A percentile compares a stretch with the other conserved stretches of the same genome.
Conservation (phyloP, 1,140 invertebrate species). For the Zaprionus taronus region DNA sequence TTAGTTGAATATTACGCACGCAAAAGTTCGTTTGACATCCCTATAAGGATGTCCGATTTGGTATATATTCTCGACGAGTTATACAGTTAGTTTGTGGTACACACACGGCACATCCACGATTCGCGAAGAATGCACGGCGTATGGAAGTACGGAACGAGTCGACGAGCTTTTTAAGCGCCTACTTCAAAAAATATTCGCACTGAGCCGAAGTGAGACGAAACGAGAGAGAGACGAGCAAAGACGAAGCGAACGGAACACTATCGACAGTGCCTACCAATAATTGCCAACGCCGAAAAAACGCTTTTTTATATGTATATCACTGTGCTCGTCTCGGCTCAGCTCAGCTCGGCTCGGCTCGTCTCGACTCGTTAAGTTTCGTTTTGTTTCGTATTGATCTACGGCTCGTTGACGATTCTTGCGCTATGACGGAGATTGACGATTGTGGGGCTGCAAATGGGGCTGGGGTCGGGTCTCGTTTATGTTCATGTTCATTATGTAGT, state of each 20-base stretch:
- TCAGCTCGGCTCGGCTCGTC: not conserved
- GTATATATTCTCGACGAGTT: not conserved
- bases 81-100: conserved; percentile 9
- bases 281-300: conserved; percentile 56
- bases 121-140: conserved; percentile 78
- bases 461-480: conserved; percentile 29
- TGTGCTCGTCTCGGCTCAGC: conserved; percentile 1
- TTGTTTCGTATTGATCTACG: conserved; percentile 15
- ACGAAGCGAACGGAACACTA: not conserved
- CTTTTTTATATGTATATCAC: conserved; percentile 1
- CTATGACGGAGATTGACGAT: conserved; percentile 30
- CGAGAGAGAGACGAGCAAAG: conserved; percentile 1
- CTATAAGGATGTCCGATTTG: conserved; percentile 50
- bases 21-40: conserved; percentile 59
- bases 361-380: not conserved
- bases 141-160: conserved; percentile 65
- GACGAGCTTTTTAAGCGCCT: conserved; percentile 78
- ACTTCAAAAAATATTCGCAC: conserved; percentile 75
- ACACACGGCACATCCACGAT: conserved; percentile 71
- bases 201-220: conserved; percentile 53
- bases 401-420: conserved; percentile 58
- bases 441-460: not conserved
- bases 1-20: conserved; percentile 34
- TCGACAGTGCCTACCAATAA: conserved; percentile 58
- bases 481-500: conserved; percentile 21